Evolutionary conservation across 2,113 vertebrate species (phyloP), one percentile per base, ranked within the genome.

Genomic region (Esox niger): DNA sequence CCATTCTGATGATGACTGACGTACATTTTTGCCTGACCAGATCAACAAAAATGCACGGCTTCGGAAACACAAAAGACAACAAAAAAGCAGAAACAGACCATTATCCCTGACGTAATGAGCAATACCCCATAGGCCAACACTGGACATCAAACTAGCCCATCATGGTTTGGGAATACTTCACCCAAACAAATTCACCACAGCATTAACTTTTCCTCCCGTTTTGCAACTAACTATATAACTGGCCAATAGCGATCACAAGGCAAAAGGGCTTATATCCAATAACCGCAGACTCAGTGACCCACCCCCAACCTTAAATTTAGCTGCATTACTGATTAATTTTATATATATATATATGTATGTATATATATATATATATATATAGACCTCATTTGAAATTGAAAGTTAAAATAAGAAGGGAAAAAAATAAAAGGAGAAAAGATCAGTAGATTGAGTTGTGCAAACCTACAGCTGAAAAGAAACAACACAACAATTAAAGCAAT

Each of bases 381-480:
- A 81, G 68, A 74, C 64, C 79, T 82, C 59, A 23, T 73, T 55
- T 43, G n/a, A n/a, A n/a, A 10, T 63, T 59, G 74, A 75, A 33
- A 61, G 17, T 7, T 2, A 43, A 63, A 29, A 52, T 17, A 67
- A 33, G 20, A 21, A 71, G 1, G 10, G 21, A 5, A 62, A 60
- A 76, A 75, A 2, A 66, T 6, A 62, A 25, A 35, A 20, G 29
- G 69, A 55, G 66, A 61, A 57, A 70, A 71, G 81, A 84, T 68
- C 67, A 9, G 70, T 82, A 73, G 83, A 81, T 77, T 67, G 74
- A 79, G 58, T 76, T 88, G 85, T 84, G 86, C 82, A 88, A 88
- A 87, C 81, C 82, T 88, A 89, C 76, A 86, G 71, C 75, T 83
- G 78, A 82, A 66, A 84, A 76, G 35, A 87, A 69, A 76, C 66